Evolutionary conservation across 1,140 invertebrate species (phyloP).

Genomic region (Lordiphosa stackelbergi): DNA sequence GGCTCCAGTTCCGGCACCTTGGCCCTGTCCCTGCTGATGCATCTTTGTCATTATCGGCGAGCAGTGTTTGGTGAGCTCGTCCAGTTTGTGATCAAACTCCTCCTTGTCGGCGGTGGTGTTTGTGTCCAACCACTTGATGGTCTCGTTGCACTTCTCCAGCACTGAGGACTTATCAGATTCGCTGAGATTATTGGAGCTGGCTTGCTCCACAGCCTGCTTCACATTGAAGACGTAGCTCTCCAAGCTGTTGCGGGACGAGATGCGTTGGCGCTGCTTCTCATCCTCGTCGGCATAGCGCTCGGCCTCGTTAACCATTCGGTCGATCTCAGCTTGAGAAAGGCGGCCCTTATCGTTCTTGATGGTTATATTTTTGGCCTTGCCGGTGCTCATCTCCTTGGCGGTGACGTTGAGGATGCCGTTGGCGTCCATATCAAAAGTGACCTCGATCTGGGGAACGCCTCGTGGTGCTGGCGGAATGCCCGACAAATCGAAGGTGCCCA

Average conservation of each 20-base stretch:
- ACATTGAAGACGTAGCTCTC: constrained; percentile 87
- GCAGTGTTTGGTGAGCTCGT: constrained; percentile 79
- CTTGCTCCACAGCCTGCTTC: constrained; percentile 79
- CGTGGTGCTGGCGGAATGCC: constrained; percentile 90
- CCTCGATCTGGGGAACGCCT: constrained; percentile 87
- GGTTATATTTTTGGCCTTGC: constrained; percentile 85
- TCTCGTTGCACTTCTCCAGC: constrained; percentile 79
- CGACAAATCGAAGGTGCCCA: constrained; percentile 87
- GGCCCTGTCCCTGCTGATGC: constrained; percentile 68
- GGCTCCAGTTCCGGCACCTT: constrained; percentile 73
- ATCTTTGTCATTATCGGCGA: constrained; percentile 80
- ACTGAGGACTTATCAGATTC: constrained; percentile 81
- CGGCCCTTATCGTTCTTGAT: constrained; percentile 92
- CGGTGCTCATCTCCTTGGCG: constrained; percentile 79
- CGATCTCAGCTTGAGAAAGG: constrained; percentile 88
- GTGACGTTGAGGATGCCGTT: constrained; percentile 83
- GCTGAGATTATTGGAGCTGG: constrained; percentile 81
- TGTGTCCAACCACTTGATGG: constrained; percentile 80
- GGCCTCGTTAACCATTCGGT: constrained; percentile 77
- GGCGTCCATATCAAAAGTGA: constrained; percentile 82
- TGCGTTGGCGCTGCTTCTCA: constrained; percentile 83
- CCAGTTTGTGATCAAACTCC: constrained; percentile 81
- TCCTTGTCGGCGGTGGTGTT: constrained; percentile 82
- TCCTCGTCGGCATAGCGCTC: constrained; percentile 79
- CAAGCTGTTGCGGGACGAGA: constrained; percentile 80